A percentile compares a stretch with the other conserved stretches of the same genome.
Evolutionary conservation across 2,888 invertebrate genomes (phyloP).

Genomic region (Cryptocephalus moraei): DNA sequence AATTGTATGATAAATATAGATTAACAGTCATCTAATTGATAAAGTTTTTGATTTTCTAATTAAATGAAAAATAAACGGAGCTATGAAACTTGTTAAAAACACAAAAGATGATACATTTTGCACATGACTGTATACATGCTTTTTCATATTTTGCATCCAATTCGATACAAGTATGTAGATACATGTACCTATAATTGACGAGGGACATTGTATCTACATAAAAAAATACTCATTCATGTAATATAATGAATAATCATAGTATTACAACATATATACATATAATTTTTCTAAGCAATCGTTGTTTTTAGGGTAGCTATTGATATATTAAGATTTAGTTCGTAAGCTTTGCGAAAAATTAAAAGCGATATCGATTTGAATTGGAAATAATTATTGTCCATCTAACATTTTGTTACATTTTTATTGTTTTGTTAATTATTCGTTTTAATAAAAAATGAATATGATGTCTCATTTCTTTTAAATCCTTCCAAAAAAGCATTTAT

Average conservation of each 20-base stretch:
- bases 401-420: slow-evolving; percentile 26
- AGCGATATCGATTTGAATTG: slow-evolving; percentile 36
- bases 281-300: slow-evolving; percentile 43
- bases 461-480: no score
- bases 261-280: slow-evolving; percentile 39
- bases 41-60: slow-evolving; percentile 6
- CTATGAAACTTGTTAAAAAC: slow-evolving; percentile 9
- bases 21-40: slow-evolving; percentile 5
- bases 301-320: slow-evolving; percentile 40
- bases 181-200: slow-evolving; percentile 16
- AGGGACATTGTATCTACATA: slow-evolving; percentile 31
- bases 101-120: slow-evolving; percentile 26
- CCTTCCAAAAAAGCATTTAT: no score
- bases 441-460: slow-evolving; percentile 20
- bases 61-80: slow-evolving; percentile 17
- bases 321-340: slow-evolving; percentile 39
- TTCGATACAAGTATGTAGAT: slow-evolving; percentile 22
- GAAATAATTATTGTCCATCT: slow-evolving; percentile 28
- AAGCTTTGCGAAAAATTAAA: slow-evolving; percentile 40
- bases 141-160: slow-evolving; percentile 36
- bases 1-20: slow-evolving; percentile 11
- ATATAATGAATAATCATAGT: slow-evolving; percentile 35
- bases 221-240: slow-evolving; percentile 35
- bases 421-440: slow-evolving; percentile 21
- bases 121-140: slow-evolving; percentile 37